Evolutionary conservation across 2,113 vertebrate species (phyloP).

Genomic region (Pipra filicauda): DNA sequence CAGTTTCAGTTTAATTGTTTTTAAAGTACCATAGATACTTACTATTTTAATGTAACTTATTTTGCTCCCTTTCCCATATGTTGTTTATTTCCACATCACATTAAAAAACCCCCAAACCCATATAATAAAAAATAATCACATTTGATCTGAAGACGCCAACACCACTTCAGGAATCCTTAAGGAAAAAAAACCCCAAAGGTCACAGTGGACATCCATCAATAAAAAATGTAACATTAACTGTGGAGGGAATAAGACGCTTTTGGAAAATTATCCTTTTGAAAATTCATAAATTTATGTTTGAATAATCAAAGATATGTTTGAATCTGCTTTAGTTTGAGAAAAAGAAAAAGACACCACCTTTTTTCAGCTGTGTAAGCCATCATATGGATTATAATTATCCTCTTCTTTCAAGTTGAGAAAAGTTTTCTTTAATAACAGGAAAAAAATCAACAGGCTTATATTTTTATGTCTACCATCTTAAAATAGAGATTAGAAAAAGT

Average conservation of each 20-base stretch:
- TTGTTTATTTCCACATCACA: neutral
- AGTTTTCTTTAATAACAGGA: neutral
- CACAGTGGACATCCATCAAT: neutral
- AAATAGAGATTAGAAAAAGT: conserved; percentile 38
- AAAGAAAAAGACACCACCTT: neutral
- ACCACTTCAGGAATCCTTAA: neutral
- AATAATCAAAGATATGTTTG: neutral
- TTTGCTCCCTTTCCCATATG: neutral
- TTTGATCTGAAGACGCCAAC: neutral
- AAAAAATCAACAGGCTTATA: neutral
- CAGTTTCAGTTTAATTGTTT: neutral
- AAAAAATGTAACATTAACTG: neutral
- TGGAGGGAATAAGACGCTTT: neutral
- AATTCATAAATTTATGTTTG: neutral
- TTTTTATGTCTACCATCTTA: conserved; percentile 44
- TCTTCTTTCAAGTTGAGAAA: neutral
- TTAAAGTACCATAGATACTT: neutral
- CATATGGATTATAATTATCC: neutral
- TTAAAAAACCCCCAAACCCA: neutral
- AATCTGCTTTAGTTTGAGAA: neutral
- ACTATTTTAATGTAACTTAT: neutral
- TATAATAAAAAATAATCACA: neutral
- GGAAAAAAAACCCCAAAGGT: neutral
- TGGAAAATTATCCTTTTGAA: neutral
- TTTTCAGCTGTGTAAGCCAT: neutral